Percentiles rank a stretch among this genome's conserved stretches.
Evolutionary conservation across 2,888 invertebrate species (phyloP).

Genomic region (Mantis religiosa): DNA sequence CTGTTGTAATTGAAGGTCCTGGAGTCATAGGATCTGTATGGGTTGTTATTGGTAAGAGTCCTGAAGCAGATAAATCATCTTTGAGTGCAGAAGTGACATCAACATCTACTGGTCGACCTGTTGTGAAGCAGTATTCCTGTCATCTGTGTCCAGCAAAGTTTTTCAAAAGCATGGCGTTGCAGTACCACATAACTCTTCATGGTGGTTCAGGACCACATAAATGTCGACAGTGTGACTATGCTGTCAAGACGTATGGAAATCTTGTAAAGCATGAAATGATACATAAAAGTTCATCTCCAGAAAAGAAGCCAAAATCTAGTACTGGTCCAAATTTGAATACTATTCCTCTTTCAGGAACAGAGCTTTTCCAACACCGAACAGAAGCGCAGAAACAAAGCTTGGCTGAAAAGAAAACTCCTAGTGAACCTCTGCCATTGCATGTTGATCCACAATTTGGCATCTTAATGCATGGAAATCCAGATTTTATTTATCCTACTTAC

Average conservation of each 20-base stretch:
- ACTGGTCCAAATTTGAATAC: constrained; percentile 36
- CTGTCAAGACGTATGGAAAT: constrained; percentile 64
- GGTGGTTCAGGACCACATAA: constrained; percentile 60
- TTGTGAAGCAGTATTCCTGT: constrained; percentile 45
- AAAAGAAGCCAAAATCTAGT: constrained; percentile 35
- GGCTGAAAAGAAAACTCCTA: background rate
- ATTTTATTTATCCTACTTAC: constrained; percentile 71
- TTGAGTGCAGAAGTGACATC: background rate
- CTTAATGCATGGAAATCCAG: constrained; percentile 69
- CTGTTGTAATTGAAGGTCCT: constrained; percentile 46
- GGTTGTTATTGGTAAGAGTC: constrained; percentile 44
- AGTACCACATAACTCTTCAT: constrained; percentile 65
- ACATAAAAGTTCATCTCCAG: constrained; percentile 37
- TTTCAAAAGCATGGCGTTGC: constrained; percentile 64
- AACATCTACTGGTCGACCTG: constrained; percentile 11
- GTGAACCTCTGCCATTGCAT: constrained; percentile 40
- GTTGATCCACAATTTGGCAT: constrained; percentile 65
- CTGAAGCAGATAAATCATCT: background rate
- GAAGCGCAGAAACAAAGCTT: constrained; percentile 44
- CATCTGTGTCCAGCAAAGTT: constrained; percentile 70
- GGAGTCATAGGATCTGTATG: constrained; percentile 43
- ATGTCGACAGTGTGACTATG: constrained; percentile 67
- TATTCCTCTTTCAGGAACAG: constrained; percentile 61
- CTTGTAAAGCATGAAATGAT: constrained; percentile 59
- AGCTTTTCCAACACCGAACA: constrained; percentile 60